Percentiles rank a stretch among this genome's conserved stretches.
phyloP scores from a whole-genome alignment of 1,140 invertebrate species.

The Drosophila nikananu region DNA sequence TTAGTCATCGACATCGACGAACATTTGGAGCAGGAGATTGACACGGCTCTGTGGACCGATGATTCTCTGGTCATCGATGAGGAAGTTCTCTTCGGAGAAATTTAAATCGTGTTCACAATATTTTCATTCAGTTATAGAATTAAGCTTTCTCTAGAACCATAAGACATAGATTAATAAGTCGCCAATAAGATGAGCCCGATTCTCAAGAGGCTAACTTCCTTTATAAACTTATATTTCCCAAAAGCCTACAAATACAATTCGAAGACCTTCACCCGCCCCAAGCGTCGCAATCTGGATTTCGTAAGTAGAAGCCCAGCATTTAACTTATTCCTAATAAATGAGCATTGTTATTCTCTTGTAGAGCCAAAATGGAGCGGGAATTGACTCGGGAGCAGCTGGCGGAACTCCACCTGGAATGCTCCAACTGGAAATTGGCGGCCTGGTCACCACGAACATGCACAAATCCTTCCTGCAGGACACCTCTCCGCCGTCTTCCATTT shows the following conservation, averaged over 20 bases:
- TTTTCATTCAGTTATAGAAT: not conserved
- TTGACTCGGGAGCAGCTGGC: conserved; percentile 10
- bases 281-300: conserved; percentile 77
- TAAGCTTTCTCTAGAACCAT: conserved; percentile 9
- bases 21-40: conserved; percentile 26
- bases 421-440: conserved; percentile 76
- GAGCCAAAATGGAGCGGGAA: conserved; percentile 50
- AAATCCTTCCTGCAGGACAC: conserved; percentile 83
- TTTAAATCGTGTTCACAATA: not conserved
- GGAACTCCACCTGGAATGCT: conserved; percentile 49
- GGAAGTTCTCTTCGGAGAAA: conserved; percentile 30
- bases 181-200: not conserved
- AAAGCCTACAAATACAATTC: conserved; percentile 79
- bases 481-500: conserved; percentile 82
- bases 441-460: conserved; percentile 79
- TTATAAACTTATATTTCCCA: conserved; percentile 18
- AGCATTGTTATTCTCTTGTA: conserved; percentile 8
- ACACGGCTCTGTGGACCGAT: conserved; percentile 20
- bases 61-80: conserved; percentile 50
- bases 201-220: conserved; percentile 14
- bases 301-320: conserved; percentile 51
- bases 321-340: not conserved
- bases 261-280: conserved; percentile 81
- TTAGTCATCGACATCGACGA: not conserved
- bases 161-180: conserved; percentile 13